Evolutionary conservation across 2,888 invertebrate genomes (phyloP), one percentile per base, ranked within the genome.

Genomic region (Ormyrus thymus): DNA sequence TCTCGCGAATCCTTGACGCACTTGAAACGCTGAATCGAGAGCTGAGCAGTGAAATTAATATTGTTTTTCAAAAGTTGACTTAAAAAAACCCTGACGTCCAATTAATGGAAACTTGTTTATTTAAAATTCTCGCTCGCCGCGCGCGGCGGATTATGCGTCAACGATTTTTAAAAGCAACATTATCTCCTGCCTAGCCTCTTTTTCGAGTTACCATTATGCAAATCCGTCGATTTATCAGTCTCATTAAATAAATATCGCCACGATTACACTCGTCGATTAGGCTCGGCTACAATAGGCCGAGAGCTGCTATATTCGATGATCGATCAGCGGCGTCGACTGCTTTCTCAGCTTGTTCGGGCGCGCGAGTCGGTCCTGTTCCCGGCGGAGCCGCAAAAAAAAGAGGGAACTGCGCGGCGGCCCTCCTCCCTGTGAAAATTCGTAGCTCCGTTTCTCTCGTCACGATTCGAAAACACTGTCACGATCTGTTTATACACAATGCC

Each of bases 401-500:
- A 48, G 56, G 51, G 10, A 29, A 29, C 29, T 29, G 29, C 29
- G 29, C 29, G 29, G 51, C 8, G 29, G 53, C 53, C 46, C n/a
- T 13, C 56, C 56, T 56, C 64, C 10, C 13, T 45, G 64, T 65
- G 71, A 74, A 78, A 29, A 78, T 78, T 74, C 72, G 61, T 66
- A 29, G 69, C 58, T 58, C 15, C 56, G 68, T 81, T 81, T 82
- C 79, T 80, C 75, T 72, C 62, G 81, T 81, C 81, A 83, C 82
- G 83, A 81, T 83, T 82, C 76, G 81, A 81, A 83, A 83, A 83
- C 81, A 81, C 76, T 81, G 80, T 85, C 76, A 76, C 76, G 88
- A 89, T 88, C 89, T 88, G 89, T 89, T 88, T 89, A 87, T 89
- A 88, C 85, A 87, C 87, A 86, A 85, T 85, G 85, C 83, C 85